Percentiles rank a stretch among this genome's conserved stretches.
phyloP scores from a whole-genome alignment of 2,888 invertebrate species.

The Physocephala rufipes region DNA sequence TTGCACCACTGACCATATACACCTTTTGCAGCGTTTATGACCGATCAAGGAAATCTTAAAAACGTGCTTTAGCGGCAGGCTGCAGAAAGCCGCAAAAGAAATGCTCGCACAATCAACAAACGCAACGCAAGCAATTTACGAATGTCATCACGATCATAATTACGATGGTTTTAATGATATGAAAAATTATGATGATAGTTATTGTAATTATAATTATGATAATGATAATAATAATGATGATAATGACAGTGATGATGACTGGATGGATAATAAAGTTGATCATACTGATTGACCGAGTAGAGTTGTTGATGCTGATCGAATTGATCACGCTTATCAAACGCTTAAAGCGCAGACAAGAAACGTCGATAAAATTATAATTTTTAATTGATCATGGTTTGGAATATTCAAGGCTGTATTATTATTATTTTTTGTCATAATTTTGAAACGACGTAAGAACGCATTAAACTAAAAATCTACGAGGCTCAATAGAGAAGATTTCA shows the following conservation, averaged over 20 bases:
- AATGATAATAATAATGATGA: conserved; percentile 41
- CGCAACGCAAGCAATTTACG: neutral
- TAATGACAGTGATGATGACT: conserved; percentile 42
- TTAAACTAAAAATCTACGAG: too few species aligned
- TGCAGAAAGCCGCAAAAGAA: conserved; percentile 7
- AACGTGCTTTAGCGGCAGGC: conserved; percentile 32
- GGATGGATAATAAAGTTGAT: neutral
- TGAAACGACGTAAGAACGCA: too few species aligned
- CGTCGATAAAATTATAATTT: neutral
- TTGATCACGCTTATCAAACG: conserved; percentile 9
- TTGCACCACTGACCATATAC: conserved; percentile 44
- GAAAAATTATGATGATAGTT: conserved; percentile 13
- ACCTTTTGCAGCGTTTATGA: conserved; percentile 33
- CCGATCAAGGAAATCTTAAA: conserved; percentile 22
- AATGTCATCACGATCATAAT: neutral
- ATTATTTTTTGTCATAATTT: too few species aligned
- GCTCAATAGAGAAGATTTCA: too few species aligned
- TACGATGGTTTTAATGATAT: neutral
- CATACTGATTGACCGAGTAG: neutral
- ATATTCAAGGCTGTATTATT: too few species aligned
- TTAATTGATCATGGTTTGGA: neutral
- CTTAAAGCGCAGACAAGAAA: neutral
- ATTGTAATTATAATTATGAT: neutral
- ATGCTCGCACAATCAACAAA: conserved; percentile 17
- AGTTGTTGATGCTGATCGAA: conserved; percentile 17